These are phyloP conservation scores for Lates calcarifer DNA, from an alignment of 2,113 vertebrate species.

Conservation along the genomic window DNA sequence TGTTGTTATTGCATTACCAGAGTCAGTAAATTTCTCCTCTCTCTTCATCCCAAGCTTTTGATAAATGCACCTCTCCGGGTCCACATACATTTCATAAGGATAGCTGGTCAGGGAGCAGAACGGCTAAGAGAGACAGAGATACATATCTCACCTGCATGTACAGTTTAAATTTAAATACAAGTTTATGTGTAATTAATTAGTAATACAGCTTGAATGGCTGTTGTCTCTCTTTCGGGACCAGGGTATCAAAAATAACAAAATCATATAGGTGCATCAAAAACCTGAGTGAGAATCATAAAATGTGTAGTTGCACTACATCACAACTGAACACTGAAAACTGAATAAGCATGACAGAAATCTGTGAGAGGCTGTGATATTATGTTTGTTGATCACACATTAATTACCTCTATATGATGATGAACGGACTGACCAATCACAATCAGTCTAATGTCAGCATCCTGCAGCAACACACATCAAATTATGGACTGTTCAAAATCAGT, in stretches of 20 bases:
- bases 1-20: constrained; percentile 81
- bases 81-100: constrained; percentile 93
- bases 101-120: constrained; percentile 93
- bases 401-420: constrained; percentile 92
- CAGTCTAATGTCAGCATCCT: constrained; percentile 90
- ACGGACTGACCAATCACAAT: constrained; percentile 94
- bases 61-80: constrained; percentile 91
- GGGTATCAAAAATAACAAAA: neutral
- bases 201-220: neutral
- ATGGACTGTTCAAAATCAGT: neutral
- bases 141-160: neutral
- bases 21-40: constrained; percentile 85
- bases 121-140: constrained; percentile 74
- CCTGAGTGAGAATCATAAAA: neutral
- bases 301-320: neutral
- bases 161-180: neutral
- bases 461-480: constrained; percentile 37
- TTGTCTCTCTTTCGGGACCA: neutral
- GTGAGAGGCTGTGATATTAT: neutral
- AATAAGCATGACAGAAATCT: neutral
- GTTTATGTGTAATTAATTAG: neutral
- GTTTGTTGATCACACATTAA: neutral
- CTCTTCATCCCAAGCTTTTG: constrained; percentile 91
- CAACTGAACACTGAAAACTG: neutral
- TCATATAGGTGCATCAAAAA: neutral